These are phyloP conservation scores for Corythoichthys intestinalis DNA, from an alignment of 2,113 vertebrate species.

Conservation along the genomic window DNA sequence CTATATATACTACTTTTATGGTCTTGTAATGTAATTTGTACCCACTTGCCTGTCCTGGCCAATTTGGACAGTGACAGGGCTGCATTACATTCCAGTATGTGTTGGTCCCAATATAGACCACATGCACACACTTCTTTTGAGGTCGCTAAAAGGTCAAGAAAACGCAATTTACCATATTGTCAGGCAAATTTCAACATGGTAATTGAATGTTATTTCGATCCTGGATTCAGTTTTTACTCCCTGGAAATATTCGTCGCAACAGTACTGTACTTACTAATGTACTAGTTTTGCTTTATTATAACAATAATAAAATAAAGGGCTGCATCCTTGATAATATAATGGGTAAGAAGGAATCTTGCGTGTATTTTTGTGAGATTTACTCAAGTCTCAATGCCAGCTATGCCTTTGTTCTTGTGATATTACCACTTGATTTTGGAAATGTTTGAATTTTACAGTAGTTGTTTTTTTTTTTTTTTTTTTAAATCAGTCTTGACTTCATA, in stretches of 20 bases:
- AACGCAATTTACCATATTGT: slow-evolving; percentile 32
- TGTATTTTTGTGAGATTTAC: no score
- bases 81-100: slow-evolving; percentile 52
- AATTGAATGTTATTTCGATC: not conserved
- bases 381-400: no score
- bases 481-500: no score
- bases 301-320: no score
- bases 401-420: no score
- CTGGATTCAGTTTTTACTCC: not conserved
- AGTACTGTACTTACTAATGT: no score
- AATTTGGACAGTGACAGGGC: slow-evolving; percentile 54
- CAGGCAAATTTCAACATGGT: slow-evolving; percentile 3
- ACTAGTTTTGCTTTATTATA: no score
- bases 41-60: slow-evolving; percentile 55
- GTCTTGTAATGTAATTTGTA: slow-evolving; percentile 61
- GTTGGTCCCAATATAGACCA: slow-evolving; percentile 43
- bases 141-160: slow-evolving; percentile 33
- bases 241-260: no score
- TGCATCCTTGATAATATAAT: not conserved
- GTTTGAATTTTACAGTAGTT: no score
- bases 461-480: no score
- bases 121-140: slow-evolving; percentile 3
- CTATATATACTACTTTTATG: slow-evolving; percentile 49
- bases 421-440: no score
- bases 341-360: not conserved